Percentiles rank a stretch among this genome's conserved stretches.
These are phyloP conservation scores for Malacoctenus gilli DNA, from an alignment of 2,797 vertebrate species.

Conservation along the genomic window DNA sequence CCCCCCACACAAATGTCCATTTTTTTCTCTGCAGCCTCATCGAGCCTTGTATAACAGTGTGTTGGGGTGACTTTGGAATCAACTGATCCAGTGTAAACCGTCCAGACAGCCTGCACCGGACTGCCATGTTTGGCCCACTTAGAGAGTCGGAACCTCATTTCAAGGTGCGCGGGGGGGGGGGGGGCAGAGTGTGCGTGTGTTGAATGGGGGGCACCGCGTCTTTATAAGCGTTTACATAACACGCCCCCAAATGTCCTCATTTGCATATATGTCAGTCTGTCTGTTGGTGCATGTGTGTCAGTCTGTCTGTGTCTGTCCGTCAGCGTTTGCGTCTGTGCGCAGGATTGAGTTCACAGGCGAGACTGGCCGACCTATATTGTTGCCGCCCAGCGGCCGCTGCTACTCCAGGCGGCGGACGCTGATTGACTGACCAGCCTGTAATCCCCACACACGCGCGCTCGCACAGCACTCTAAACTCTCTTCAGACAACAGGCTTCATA, in stretches of 20 bases:
- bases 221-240: slow-evolving; percentile 26
- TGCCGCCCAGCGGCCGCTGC: slow-evolving; percentile 26
- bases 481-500: slow-evolving; percentile 31
- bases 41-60: slow-evolving; percentile 30
- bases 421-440: slow-evolving; percentile 25
- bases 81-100: too few species aligned
- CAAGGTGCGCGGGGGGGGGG: slow-evolving; percentile 16
- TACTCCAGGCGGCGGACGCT: slow-evolving; percentile 23
- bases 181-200: not conserved
- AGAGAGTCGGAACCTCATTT: slow-evolving; percentile 20
- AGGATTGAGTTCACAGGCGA: slow-evolving; percentile 74
- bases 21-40: not conserved
- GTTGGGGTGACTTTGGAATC: slow-evolving; percentile 24
- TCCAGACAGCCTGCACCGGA: too few species aligned
- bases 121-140: slow-evolving; percentile 67
- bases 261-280: slow-evolving; percentile 54
- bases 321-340: slow-evolving; percentile 40
- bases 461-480: not conserved
- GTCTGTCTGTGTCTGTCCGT: slow-evolving; percentile 41
- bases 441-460: slow-evolving; percentile 36
- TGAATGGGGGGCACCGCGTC: slow-evolving; percentile 1
- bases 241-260: slow-evolving; percentile 30
- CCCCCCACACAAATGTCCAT: slow-evolving; percentile 5
- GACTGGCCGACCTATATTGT: slow-evolving; percentile 70
- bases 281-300: slow-evolving; percentile 44